Evolutionary conservation across 35 echinoderm and acorn worm species (phyloP).

Genomic region (Amphiura filiformis): DNA sequence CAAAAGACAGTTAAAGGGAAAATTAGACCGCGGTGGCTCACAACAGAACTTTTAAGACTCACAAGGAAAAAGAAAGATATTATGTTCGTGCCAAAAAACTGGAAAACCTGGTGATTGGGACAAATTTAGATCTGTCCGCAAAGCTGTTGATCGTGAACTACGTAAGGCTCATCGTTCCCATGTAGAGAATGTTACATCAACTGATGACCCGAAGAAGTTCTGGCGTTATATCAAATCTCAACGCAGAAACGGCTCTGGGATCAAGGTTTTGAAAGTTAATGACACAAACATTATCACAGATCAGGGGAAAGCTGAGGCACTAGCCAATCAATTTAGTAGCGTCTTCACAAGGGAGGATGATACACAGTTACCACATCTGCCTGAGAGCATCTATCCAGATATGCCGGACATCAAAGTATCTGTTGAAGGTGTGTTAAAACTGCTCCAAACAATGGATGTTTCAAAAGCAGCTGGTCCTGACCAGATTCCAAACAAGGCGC

Average conservation of each 20-base stretch:
- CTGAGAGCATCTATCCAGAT: not conserved
- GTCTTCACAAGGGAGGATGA: conserved; percentile 30
- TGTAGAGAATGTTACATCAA: too few species aligned
- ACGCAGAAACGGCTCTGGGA: conserved; percentile 10
- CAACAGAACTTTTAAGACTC: conserved; percentile 13
- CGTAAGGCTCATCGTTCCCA: not conserved
- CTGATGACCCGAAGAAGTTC: too few species aligned
- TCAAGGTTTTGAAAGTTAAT: not conserved
- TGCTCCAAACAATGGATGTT: conserved; percentile 21
- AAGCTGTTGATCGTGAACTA: not conserved
- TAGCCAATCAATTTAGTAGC: conserved; percentile 35
- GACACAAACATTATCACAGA: not conserved
- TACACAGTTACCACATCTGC: not conserved
- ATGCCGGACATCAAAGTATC: conserved; percentile 16
- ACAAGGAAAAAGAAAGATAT: conserved; percentile 24
- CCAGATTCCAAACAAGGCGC: conserved; percentile 17
- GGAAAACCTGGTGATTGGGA: not conserved
- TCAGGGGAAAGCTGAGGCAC: not conserved
- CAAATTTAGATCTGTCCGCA: not conserved
- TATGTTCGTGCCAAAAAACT: conserved; percentile 31
- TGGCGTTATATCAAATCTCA: conserved; percentile 16
- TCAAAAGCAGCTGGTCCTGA: conserved; percentile 42
- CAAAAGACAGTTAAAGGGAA: conserved; percentile 17
- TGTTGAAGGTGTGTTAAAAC: conserved; percentile 22
- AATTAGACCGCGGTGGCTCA: conserved; percentile 17